These are phyloP conservation scores for Argyrosomus regius DNA, from an alignment of 2,797 vertebrate genomes.

Conservation along the genomic window DNA sequence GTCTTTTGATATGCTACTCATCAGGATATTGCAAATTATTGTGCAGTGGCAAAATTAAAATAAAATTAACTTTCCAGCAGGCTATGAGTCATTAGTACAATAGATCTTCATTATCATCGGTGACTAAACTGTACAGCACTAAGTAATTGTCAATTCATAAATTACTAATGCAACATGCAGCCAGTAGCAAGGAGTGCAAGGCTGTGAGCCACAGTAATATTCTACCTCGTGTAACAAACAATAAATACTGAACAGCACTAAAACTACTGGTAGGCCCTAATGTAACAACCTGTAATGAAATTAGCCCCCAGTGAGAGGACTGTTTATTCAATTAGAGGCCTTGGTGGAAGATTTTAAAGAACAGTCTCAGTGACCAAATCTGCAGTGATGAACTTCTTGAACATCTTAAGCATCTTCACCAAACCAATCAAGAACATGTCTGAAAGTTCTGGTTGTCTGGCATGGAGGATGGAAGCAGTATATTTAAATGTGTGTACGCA, in stretches of 20 bases:
- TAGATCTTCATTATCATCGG: conserved; percentile 26
- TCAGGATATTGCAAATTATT: conserved; percentile 8
- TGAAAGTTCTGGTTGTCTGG: conserved; percentile 3
- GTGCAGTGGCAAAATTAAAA: background rate
- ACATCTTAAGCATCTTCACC: conserved; percentile 13
- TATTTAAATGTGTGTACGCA: conserved; percentile 29
- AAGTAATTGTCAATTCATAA: conserved; percentile 24
- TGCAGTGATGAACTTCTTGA: conserved; percentile 9
- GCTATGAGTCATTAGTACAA: conserved; percentile 18
- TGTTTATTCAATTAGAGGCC: conserved; percentile 18
- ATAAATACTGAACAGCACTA: conserved; percentile 13
- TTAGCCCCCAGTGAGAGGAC: background rate
- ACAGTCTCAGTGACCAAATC: background rate
- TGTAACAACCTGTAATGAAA: conserved; percentile 25
- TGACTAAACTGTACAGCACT: conserved; percentile 32
- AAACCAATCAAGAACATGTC: conserved; percentile 29
- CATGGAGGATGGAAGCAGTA: conserved; percentile 6
- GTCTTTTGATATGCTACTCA: background rate
- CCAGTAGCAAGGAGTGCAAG: conserved; percentile 15
- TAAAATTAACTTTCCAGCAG: conserved; percentile 19
- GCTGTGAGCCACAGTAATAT: background rate
- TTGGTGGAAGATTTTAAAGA: conserved; percentile 13
- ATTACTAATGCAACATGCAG: conserved; percentile 34
- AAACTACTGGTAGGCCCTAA: conserved; percentile 4
- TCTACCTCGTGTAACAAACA: background rate